Conservation (phyloP, 2,888 invertebrate genomes). For the Melanotus villosus region DNA sequence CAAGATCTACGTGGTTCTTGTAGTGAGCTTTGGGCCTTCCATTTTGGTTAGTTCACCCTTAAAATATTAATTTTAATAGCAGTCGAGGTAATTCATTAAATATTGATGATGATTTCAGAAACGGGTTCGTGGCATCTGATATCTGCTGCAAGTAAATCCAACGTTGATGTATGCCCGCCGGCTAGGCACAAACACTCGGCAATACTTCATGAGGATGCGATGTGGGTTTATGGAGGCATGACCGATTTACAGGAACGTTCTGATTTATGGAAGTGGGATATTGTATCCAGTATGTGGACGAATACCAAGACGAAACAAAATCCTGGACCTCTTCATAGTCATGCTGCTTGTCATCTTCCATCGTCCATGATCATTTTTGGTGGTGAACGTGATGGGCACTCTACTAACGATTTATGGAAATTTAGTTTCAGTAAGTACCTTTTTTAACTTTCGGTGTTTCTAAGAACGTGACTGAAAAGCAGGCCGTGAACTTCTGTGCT, state of each 20-base stretch:
- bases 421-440: constrained; percentile 82
- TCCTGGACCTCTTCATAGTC: constrained; percentile 83
- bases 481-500: too few species aligned
- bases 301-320: constrained; percentile 74
- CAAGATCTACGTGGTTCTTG: constrained; percentile 88
- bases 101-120: constrained; percentile 69
- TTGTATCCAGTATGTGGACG: constrained; percentile 77
- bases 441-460: background rate
- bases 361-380: constrained; percentile 86
- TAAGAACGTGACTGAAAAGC: too few species aligned
- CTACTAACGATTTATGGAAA: constrained; percentile 85
- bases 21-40: constrained; percentile 89
- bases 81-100: too few species aligned
- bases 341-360: constrained; percentile 83
- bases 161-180: constrained; percentile 71
- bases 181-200: constrained; percentile 90
- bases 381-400: constrained; percentile 80
- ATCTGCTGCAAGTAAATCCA: constrained; percentile 63
- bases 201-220: constrained; percentile 81
- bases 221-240: constrained; percentile 93
- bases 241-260: constrained; percentile 83
- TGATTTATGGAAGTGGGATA: constrained; percentile 88
- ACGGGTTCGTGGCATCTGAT: constrained; percentile 86
- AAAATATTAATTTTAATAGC: constrained; percentile 1
- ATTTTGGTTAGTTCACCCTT: constrained; percentile 77